phyloP scores from a whole-genome alignment of 2,113 vertebrate species.

The Hippotragus niger region DNA sequence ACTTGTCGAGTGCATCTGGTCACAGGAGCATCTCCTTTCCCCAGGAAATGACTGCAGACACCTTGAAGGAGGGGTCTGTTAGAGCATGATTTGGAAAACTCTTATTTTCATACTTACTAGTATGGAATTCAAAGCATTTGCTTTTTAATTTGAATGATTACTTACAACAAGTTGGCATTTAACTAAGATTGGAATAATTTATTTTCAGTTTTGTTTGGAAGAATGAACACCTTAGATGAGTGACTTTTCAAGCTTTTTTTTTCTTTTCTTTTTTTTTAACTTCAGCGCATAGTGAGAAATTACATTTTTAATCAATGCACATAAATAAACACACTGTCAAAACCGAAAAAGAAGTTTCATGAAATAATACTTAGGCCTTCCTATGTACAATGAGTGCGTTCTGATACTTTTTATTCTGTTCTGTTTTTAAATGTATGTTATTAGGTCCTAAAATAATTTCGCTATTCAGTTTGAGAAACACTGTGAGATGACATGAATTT shows the following conservation, averaged over 20 bases:
- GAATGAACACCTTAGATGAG: not conserved
- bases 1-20: not conserved
- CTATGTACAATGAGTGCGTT: not conserved
- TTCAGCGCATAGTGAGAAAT: not conserved
- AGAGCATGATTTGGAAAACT: not conserved
- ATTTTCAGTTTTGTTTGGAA: slow-evolving; percentile 27
- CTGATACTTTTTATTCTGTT: not conserved
- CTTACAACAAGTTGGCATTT: not conserved
- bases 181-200: not conserved
- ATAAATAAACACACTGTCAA: not conserved
- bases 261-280: not conserved
- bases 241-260: not conserved
- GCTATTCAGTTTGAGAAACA: not conserved
- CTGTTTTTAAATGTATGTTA: not conserved
- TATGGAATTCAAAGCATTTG: not conserved
- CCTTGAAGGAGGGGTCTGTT: not conserved
- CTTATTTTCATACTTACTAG: not conserved
- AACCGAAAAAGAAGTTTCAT: not conserved
- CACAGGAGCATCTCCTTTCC: not conserved
- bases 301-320: slow-evolving; percentile 1
- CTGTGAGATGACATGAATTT: not conserved
- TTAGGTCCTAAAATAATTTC: not conserved
- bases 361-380: not conserved
- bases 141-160: slow-evolving; percentile 5
- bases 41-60: not conserved